Evolutionary conservation across 2,113 vertebrate genomes (phyloP), one percentile per base, ranked within the genome.

Genomic region (Rhinolophus ferrumequinum): DNA sequence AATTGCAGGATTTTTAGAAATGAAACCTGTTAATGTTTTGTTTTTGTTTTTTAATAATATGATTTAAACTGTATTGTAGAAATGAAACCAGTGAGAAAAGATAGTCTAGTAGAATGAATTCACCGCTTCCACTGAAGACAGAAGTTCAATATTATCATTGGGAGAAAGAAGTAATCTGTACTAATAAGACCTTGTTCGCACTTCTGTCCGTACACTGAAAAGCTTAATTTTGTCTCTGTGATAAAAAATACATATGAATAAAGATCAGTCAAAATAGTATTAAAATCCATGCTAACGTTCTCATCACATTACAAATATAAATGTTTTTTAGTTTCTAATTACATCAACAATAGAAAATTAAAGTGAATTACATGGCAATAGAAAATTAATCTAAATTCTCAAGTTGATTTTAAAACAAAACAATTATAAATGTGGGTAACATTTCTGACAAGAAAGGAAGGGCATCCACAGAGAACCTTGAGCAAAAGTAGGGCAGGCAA

Each of bases 381-480:
- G 35, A 95, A 80, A 92, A 58, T 97, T 85, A 54, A 76, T 82
- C 30, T 67, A 80, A 87, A 82, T 28, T 50, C 47, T 50, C 47
- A 13, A 64, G 38, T 62, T 96, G 89, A 44, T 75, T 98, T 96
- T 97, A 83, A 92, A 88, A 69, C n/a, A 82, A 96, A 96, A 82
- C 26, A 95, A 88, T 92, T 96, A 79, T 52, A 47, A 60, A 56
- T 83, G n/a, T 33, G 8, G 54, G 93, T 95, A 95, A 66, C 69
- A 92, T 94, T 88, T 88, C 80, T 96, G 56, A 83, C 28, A 85
- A 19, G 86, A 16, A 79, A 89, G 52, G 19, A 94, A 93, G 77
- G 95, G 54, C 83, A 69, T 80, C 60, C 75, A 96, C 92, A 95
- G 93, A 98, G 97, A 98, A 97, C 87, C 96, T 98, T 96, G 98